A percentile compares a stretch with the other conserved stretches of the same genome.
These are phyloP conservation scores for Epinephelus moara DNA, from an alignment of 2,113 vertebrate genomes.

Conservation along the genomic window DNA sequence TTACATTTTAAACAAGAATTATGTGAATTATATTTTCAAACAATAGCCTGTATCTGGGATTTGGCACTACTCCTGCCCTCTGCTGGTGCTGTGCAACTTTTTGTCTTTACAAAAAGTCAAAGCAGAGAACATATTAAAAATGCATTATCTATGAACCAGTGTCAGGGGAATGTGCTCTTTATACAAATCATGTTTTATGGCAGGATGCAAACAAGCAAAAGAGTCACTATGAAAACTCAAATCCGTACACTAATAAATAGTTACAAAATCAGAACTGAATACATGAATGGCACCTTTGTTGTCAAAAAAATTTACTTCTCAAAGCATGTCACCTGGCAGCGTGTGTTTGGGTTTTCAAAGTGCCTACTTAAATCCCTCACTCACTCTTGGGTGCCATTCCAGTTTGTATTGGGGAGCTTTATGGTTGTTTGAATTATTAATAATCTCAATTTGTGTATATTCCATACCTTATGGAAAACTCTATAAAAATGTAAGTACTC, in stretches of 20 bases:
- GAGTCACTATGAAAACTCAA: neutral
- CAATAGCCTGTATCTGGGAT: neutral
- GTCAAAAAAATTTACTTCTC: no score
- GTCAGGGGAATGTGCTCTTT: neutral
- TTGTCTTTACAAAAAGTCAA: neutral
- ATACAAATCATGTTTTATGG: neutral
- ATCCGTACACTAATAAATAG: neutral
- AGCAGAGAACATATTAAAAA: neutral
- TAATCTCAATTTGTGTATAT: neutral
- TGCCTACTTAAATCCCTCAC: neutral
- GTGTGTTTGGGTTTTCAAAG: neutral
- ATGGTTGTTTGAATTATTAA: conserved; percentile 20
- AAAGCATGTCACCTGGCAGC: neutral
- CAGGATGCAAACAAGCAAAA: neutral
- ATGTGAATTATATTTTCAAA: neutral
- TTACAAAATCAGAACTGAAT: neutral
- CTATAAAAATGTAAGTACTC: neutral
- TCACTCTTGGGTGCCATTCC: neutral
- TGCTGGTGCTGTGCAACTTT: neutral
- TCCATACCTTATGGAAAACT: neutral
- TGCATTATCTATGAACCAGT: neutral
- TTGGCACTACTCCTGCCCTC: neutral
- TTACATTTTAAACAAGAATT: neutral
- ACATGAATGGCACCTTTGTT: neutral
- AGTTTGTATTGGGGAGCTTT: neutral